phyloP scores from a whole-genome alignment of 2,888 invertebrate genomes.

The Oligia strigilis region DNA sequence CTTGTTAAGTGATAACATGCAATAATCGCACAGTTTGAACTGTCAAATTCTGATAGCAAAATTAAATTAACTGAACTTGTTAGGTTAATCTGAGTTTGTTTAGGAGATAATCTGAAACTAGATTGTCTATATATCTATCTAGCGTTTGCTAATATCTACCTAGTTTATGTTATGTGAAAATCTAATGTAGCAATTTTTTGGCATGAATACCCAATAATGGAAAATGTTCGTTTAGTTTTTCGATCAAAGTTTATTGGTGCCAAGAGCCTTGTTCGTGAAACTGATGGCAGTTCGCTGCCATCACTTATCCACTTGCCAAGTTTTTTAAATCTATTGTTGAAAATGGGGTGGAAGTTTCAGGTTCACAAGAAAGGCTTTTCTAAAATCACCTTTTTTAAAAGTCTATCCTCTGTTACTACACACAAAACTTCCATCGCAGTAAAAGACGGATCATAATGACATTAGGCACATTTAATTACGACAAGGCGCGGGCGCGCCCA shows the following conservation, averaged over 20 bases:
- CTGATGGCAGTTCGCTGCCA: slow-evolving; percentile 10
- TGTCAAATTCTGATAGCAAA: slow-evolving; percentile 13
- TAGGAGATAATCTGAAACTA: slow-evolving; percentile 32
- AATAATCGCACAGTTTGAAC: not conserved
- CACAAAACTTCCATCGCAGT: slow-evolving; percentile 25
- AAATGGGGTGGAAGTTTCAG: not conserved
- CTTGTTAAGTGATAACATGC: not conserved
- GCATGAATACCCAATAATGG: slow-evolving; percentile 2
- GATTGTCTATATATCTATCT: slow-evolving; percentile 10
- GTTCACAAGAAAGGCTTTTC: not conserved
- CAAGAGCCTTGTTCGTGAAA: slow-evolving; percentile 23
- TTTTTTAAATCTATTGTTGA: slow-evolving; percentile 1
- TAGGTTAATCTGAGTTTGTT: slow-evolving; percentile 19
- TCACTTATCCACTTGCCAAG: slow-evolving; percentile 17
- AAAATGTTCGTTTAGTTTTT: slow-evolving; percentile 15
- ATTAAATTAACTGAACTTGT: slow-evolving; percentile 10
- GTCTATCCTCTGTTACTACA: not conserved
- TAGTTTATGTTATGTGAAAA: slow-evolving; percentile 1
- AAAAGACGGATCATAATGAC: slow-evolving; percentile 49
- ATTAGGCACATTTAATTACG: slow-evolving; percentile 64
- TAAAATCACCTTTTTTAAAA: not conserved
- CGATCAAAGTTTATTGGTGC: slow-evolving; percentile 2
- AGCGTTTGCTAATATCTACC: not conserved
- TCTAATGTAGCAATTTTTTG: slow-evolving; percentile 25
- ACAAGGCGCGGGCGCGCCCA: slow-evolving; percentile 58